These are phyloP conservation scores for Spizaetus ornatus DNA, from an alignment of 2,113 vertebrate genomes.

Conservation along the genomic window DNA sequence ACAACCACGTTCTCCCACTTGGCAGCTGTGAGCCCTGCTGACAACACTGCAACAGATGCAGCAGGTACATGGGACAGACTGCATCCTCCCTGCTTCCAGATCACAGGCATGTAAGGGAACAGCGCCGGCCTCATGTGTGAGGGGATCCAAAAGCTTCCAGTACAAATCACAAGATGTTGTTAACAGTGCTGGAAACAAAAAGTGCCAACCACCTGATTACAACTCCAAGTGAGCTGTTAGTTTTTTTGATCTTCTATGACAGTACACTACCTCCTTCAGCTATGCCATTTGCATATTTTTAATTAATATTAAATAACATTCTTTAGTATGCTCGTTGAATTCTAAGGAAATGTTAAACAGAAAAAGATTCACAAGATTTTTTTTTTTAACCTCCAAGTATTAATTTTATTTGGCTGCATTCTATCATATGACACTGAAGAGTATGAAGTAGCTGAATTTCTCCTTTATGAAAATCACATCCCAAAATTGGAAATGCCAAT, in stretches of 20 bases:
- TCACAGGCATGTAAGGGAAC: neutral
- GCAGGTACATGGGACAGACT: fast-evolving
- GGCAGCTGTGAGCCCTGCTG: fast-evolving
- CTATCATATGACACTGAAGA: neutral
- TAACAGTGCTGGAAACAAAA: neutral
- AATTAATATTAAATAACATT: conserved; percentile 18
- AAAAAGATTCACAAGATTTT: neutral
- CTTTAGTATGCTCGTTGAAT: neutral
- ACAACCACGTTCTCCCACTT: fast-evolving
- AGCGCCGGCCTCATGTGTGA: neutral
- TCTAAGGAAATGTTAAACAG: neutral
- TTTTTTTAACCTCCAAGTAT: neutral
- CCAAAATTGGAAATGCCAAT: neutral
- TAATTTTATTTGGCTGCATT: neutral
- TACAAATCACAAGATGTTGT: neutral
- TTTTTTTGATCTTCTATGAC: neutral
- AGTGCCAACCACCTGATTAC: neutral
- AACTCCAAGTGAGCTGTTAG: neutral
- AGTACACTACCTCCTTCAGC: neutral
- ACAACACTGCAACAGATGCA: fast-evolving
- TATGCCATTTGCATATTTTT: neutral
- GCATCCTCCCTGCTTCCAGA: neutral
- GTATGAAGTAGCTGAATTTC: neutral
- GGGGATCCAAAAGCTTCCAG: neutral
- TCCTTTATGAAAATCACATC: neutral